Percentiles rank a stretch among this genome's conserved stretches.
Conservation (phyloP, 1,140 invertebrate genomes). For the Triops longicaudatus region DNA sequence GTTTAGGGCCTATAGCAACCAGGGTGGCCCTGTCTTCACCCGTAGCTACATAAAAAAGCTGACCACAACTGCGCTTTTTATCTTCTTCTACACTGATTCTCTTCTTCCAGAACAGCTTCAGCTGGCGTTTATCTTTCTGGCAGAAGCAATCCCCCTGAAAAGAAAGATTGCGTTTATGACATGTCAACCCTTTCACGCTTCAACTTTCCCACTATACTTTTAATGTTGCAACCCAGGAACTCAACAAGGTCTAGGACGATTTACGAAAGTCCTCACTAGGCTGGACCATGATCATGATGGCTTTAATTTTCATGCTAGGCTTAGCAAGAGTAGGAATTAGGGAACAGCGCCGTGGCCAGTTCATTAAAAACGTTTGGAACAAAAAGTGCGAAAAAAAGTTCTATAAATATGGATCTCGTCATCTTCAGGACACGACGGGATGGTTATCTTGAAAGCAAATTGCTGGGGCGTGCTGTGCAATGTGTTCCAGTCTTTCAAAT, state of each 20-base stretch:
- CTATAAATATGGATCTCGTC: not conserved
- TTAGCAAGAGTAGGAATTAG: too few species aligned
- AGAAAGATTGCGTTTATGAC: slow-evolving; percentile 7
- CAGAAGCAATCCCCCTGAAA: not conserved
- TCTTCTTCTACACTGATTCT: not conserved
- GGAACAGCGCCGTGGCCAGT: too few species aligned
- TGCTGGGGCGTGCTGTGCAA: slow-evolving; percentile 4
- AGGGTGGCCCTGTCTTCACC: slow-evolving; percentile 13
- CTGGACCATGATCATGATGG: too few species aligned
- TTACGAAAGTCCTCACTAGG: too few species aligned
- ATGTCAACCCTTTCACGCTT: slow-evolving; percentile 11
- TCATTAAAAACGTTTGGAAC: not conserved
- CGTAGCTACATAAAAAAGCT: not conserved
- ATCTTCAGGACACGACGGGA: not conserved
- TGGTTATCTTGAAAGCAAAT: slow-evolving; percentile 8
- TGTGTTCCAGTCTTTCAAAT: not conserved
- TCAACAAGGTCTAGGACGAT: too few species aligned
- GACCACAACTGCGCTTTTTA: not conserved
- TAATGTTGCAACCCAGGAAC: not conserved
- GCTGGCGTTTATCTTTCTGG: not conserved
- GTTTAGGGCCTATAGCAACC: slow-evolving; percentile 6
- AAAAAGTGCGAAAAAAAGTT: not conserved
- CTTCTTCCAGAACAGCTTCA: not conserved
- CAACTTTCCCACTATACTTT: not conserved
- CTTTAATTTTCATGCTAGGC: too few species aligned